Base-by-base conservation (phyloP, 2,113 vertebrate species). In the Hemibagrus wyckioides region DNA sequence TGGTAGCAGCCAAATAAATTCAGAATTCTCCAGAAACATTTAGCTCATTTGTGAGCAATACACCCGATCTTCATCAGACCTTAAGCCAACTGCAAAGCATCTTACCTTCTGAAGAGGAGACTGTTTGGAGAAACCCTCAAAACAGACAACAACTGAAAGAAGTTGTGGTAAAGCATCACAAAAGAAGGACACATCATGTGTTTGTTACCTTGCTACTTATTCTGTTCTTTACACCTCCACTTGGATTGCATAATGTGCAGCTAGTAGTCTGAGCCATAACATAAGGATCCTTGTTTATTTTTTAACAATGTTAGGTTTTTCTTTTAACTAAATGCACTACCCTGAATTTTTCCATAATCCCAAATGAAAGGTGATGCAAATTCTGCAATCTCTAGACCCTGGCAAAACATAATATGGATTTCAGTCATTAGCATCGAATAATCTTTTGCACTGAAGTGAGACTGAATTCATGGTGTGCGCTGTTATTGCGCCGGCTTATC, bases 401-500 rank as follows among this genome's bases (percentile, higher is more conserved):
- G 73, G 25, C 79, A 36, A 67, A 48, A 83, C 48, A 50, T 85
- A 65, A 77, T 61, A 67, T 56, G 80, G 77, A 75, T 56, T 81
- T 33, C 14, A 69, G 25, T 63, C 67, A 59, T 82, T 82, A 86
- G 48, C 33, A 25, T 59, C 2, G 54, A 28, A 59, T 59, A 85
- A 69, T 90, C 71, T 77, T 90, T 86, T 75, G 61, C 86, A 88
- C 71, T 86, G 81, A 81, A 73, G n/a, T 36, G 80, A 52, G 44
- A 28, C 83, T 44, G 30, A 48, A 36, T 41, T 83, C 52, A 39
- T 80, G 63, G 89, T 56, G 36, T 67, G 86, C 59, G 86, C 71
- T 82, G 80, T 79, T 90, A 71, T 63, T 90, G 85, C 79, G 85
- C 85, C 39, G 77, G 85, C 41, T 82, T 88, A 71, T 85, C 76